Evolutionary conservation across 2,797 vertebrate species (phyloP).

Genomic region (Pitangus sulphuratus): DNA sequence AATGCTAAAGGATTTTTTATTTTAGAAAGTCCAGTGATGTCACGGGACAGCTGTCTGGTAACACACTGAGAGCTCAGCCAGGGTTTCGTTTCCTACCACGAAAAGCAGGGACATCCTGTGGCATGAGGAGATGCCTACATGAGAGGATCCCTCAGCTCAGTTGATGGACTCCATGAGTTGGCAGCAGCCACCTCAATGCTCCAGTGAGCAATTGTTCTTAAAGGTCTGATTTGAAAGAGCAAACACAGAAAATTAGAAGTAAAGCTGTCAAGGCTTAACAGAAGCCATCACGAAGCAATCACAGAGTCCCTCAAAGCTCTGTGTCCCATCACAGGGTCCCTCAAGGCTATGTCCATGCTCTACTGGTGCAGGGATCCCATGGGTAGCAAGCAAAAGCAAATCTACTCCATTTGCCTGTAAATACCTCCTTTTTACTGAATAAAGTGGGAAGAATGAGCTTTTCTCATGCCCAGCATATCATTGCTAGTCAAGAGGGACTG

Average conservation of each 20-base stretch:
- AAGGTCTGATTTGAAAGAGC: neutral
- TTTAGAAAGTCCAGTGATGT: neutral
- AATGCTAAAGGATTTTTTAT: neutral
- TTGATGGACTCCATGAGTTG: neutral
- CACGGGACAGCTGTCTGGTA: neutral
- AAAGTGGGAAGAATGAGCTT: neutral
- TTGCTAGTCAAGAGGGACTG: neutral
- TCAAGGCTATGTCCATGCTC: neutral
- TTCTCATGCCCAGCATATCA: neutral
- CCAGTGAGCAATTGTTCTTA: neutral
- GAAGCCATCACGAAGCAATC: neutral
- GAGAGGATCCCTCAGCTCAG: neutral
- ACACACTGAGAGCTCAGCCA: accelerated
- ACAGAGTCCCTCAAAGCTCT: neutral
- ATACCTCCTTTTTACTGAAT: neutral
- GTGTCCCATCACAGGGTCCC: neutral
- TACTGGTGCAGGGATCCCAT: neutral
- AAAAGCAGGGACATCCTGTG: neutral
- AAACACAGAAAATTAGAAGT: neutral
- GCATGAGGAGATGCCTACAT: neutral
- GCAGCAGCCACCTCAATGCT: neutral
- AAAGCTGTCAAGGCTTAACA: neutral
- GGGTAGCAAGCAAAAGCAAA: neutral
- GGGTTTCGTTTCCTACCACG: neutral
- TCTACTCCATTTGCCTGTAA: neutral